Percentiles rank a stretch among this genome's conserved stretches.
These are phyloP conservation scores for Melanaphis sacchari DNA, from an alignment of 1,140 invertebrate genomes.

Conservation along the genomic window DNA sequence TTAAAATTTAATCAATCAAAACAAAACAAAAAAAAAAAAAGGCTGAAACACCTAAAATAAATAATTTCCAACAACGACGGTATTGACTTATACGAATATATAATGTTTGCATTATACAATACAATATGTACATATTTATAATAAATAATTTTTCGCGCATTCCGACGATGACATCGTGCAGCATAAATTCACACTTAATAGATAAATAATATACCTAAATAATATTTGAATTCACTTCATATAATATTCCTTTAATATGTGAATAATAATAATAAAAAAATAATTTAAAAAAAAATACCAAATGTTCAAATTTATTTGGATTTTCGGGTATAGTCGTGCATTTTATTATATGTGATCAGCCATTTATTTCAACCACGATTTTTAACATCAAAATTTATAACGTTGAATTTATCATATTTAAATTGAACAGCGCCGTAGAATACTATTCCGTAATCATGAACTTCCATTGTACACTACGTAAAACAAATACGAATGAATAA, in stretches of 20 bases:
- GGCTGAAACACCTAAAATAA: too few species aligned
- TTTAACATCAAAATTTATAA: background rate
- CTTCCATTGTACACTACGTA: background rate
- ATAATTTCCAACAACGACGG: background rate
- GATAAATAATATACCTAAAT: background rate
- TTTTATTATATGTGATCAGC: background rate
- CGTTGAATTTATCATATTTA: conserved; percentile 5
- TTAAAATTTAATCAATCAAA: background rate
- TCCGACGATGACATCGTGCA: background rate
- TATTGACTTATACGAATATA: background rate
- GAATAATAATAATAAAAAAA: too few species aligned
- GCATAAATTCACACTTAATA: background rate
- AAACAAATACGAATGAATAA: background rate
- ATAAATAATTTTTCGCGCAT: background rate
- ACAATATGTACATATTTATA: background rate
- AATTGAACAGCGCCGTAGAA: background rate
- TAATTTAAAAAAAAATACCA: background rate
- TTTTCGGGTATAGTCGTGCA: background rate
- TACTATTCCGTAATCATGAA: background rate
- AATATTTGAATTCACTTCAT: background rate
- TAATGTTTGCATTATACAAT: background rate
- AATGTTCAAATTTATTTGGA: background rate
- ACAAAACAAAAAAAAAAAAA: too few species aligned
- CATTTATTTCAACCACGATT: background rate
- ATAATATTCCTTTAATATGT: background rate